A percentile compares a stretch with the other conserved stretches of the same genome.
These are phyloP conservation scores for Microctonus brassicae DNA, from an alignment of 2,888 invertebrate species.

Conservation along the genomic window DNA sequence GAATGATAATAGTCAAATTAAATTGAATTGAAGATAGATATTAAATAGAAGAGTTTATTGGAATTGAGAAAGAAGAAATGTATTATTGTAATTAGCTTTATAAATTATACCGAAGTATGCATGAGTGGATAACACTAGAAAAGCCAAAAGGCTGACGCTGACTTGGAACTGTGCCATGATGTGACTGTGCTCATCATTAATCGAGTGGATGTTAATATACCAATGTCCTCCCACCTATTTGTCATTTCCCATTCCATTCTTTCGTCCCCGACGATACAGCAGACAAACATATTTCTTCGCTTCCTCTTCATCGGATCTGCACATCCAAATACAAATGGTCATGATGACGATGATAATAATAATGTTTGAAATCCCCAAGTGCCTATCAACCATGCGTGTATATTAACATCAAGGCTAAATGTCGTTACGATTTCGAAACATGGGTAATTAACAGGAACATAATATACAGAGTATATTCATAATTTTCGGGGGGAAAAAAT, in stretches of 20 bases:
- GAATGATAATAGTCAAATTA: too few species aligned
- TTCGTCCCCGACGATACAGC: background rate
- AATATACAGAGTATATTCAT: background rate
- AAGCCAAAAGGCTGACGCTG: conserved; percentile 51
- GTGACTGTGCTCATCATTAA: conserved; percentile 44
- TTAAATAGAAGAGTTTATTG: background rate
- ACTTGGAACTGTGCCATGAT: conserved; percentile 52
- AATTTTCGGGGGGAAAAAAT: background rate
- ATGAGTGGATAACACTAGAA: conserved; percentile 36
- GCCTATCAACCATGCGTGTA: background rate
- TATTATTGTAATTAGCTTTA: background rate
- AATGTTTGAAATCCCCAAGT: background rate
- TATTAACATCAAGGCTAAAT: conserved; percentile 1
- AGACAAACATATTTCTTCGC: background rate
- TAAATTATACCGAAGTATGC: conserved; percentile 4
- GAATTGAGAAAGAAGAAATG: background rate
- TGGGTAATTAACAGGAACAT: background rate
- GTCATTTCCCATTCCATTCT: conserved; percentile 30
- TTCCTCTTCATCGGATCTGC: conserved; percentile 19
- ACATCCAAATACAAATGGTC: background rate
- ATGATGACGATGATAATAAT: background rate
- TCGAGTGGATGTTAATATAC: conserved; percentile 50
- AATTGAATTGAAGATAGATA: too few species aligned
- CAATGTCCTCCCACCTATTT: conserved; percentile 47
- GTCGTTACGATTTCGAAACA: background rate